Base-by-base conservation (phyloP, 2,113 vertebrate species). In the Hiodon alosoides region DNA sequence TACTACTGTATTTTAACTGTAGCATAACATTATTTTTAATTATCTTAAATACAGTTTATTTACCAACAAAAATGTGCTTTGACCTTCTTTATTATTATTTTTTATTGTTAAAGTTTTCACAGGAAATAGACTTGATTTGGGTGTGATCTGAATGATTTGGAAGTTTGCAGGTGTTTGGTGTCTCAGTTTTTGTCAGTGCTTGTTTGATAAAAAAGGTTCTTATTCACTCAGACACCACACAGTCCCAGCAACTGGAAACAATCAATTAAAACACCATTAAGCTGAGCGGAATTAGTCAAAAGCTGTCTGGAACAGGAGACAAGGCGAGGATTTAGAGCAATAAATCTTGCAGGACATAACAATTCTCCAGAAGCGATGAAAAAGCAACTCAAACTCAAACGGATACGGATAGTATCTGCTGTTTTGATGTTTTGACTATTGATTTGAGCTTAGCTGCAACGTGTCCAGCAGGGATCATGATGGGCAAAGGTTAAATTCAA, bases 211-310 rank as follows among this genome's bases (percentile, higher is more conserved):
- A 83, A 82, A 79, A 79, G 77, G 47, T 5, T 72, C 74, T 75
- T 76, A 79, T 72, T 83, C 72, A 2, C 74, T 73, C 77, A 50
- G 79, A 79, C 79, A 48, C 77, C 74, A 76, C 0, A 78, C 71
- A 74, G 73, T 79, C 78, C 78, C 54, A 77, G 79, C 66, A 76
- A 75, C 79, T 76, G 80, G 70, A 76, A 69, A 70, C 67, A 83
- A 87, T 89, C 86, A 85, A 84, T 87, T 85, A 81, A 86, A 87
- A 80, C 78, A 77, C 83, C 55, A 79, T 89, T 83, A 80, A 69
- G 80, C 47, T 9, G 65, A 76, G 82, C 73, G 81, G 79, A 81
- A 78, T 53, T 74, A 79, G 79, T 78, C 75, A 78, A 52, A 17
- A 31, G 50, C 50, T 54, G 51, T 55, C 58, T 52, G 59, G 17